phyloP scores from a whole-genome alignment of 2,888 invertebrate species.

The Acanthosepion pharaonis region DNA sequence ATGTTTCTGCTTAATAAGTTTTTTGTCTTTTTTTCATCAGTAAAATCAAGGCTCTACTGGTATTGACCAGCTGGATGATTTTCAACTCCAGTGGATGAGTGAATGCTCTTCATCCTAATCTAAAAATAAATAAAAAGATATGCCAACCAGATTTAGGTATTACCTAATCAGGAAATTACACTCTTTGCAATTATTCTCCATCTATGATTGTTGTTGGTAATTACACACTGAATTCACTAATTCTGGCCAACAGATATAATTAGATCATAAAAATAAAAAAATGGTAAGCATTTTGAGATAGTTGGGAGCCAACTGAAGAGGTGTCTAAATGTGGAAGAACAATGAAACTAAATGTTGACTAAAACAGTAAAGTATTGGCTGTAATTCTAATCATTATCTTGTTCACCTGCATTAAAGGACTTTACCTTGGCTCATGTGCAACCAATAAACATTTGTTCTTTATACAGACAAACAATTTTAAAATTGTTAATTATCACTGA shows the following conservation, averaged over 20 bases:
- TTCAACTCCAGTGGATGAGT: no score
- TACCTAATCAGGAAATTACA: not conserved
- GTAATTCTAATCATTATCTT: not conserved
- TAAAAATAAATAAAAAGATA: no score
- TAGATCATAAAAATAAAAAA: not conserved
- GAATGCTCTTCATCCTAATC: no score
- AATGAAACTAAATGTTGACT: not conserved
- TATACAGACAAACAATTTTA: not conserved
- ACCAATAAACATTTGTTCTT: not conserved
- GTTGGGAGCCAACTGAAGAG: not conserved
- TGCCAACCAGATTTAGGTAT: no score
- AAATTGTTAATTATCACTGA: not conserved
- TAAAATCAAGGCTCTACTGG: no score
- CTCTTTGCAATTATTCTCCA: not conserved
- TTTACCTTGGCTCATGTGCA: not conserved
- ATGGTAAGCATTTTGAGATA: not conserved
- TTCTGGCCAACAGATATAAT: not conserved
- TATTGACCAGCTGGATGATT: no score
- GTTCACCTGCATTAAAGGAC: not conserved
- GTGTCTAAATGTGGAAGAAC: not conserved
- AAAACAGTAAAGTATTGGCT: constrained; percentile 9
- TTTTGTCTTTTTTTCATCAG: no score
- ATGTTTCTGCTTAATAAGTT: no score
- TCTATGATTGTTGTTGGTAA: not conserved
- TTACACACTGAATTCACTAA: not conserved